Evolutionary conservation across 2,113 vertebrate species (phyloP), one percentile per base, ranked within the genome.

Genomic region (Eudyptes chrysolophus): DNA sequence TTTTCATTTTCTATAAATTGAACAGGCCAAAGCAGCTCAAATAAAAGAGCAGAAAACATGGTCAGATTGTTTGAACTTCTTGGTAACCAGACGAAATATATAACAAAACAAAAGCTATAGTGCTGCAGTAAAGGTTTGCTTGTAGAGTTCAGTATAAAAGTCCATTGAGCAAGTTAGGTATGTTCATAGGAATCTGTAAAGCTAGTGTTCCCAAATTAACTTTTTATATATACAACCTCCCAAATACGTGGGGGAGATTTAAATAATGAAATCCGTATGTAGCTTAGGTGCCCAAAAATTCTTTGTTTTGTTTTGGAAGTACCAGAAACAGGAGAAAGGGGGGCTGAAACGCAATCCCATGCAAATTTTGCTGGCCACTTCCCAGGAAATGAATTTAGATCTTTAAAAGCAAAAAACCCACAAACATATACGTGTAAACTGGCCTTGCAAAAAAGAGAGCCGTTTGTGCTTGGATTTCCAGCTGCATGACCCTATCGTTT

Each of bases 1-100:
- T 98, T 98, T 97, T 98, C 92, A 96, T 98, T 98, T 98, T 94
- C 96, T 83, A 94, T 92, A 94, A 94, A 87, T 5, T 80, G 54
- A 92, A 64, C 42, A 61, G 62, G 77, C 72, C 77, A 87, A 84
- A 92, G 70, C 54, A 85, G 66, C 32, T 88, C 74, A 93, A 85
- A 85, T 90, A 80, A 83, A 94, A 96, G 84, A 95, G 49, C 7
- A 92, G 51, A 85, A 96, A 83, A 84, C n/a, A 68, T 34, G 70
- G 89, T 77, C 64, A 75, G 75, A 88, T 46, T 72, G 58, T 88
- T 89, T 95, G 81, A 94, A 92, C 84, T 90, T 60, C 75, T 90
- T 92, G 72, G 58, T 87, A 90, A 94, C 71, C 51, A 90, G 68
- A 86, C 0, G 19, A 88, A 94, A 90, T 48, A 86, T 48, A 21